Evolutionary conservation across 2,888 invertebrate species (phyloP), one percentile per base, ranked within the genome.

Genomic region (Orchestes rusci): DNA sequence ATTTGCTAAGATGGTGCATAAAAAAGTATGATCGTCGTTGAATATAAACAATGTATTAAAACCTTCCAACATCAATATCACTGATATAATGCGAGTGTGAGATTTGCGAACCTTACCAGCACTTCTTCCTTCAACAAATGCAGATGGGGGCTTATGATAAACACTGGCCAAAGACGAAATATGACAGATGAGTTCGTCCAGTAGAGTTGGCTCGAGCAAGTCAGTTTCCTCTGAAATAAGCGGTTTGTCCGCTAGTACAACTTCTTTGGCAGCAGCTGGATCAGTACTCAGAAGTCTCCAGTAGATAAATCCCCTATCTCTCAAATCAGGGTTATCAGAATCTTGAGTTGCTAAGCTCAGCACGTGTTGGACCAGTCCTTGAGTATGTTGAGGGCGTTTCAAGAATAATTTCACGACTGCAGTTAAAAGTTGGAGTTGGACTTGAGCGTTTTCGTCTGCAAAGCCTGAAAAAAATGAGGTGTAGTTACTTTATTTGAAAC

Each of bases 161-260:
- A 99, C 97, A 30, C 96, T 67, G 7, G 99, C 99, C 55, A 99
- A 76, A 32, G 93, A 93, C 50, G 95, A 94, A 63, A 99, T 97
- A 70, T 99, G 97, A 66, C 97, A 97, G 63, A 97, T 96, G 44
- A 99, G 78, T 70, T 99, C 99, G 68, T 99, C 97, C 50, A 99
- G 71, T 30, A 99, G 72, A 0, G 97, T 97, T 1, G 99, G 99
- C 67, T 99, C 99, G 54, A 99, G 71, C 32, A 97, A 73, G 73
- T 99, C 99, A 0, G 97, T 99, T 73, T 99, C 99, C 68, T 99
- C 99, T 0, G 95, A 95, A 65, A 99, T 99, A 41, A 99, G 76
- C 1, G 99, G 99, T 64, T 99, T 99, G 69, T 99, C 99, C 0
- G 99, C 97, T 34, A 99, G 72, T 1, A 99, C 97, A 23, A 99